Base-by-base conservation (phyloP, 2,888 invertebrate species). In the Colostygia pectinataria region DNA sequence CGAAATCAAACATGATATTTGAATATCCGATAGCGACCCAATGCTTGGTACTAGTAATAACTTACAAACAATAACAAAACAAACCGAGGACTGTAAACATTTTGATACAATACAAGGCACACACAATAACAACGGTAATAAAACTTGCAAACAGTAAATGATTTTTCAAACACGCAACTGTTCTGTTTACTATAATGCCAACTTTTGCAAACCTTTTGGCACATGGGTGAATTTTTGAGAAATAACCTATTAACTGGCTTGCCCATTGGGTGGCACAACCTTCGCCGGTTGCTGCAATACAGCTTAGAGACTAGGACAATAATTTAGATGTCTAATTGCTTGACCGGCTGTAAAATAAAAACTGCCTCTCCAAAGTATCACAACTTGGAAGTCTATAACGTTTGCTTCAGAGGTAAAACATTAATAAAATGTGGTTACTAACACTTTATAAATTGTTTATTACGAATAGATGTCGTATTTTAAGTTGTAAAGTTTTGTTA, bases 21-120 rank as follows among this genome's bases (percentile, higher is more conserved):
- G 10, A 29, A 43, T 25, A 20, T 20, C 4, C 3, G 6, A 20
- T 23, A 9, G 12, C 25, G 10, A 36, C 37, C 32, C 44, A 31
- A 13, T 15, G 20, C 14, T n/a, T n/a, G n/a, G n/a, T 15, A 18
- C 44, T 8, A 15, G 28, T 49, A 57, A 61, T 61, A 45, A 45
- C 44, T 34, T 37, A 55, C n/a, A n/a, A n/a, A n/a, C n/a, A n/a
- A n/a, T 63, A 63, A 68, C 63, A 64, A 68, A 54, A 39, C 54
- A 39, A 53, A 41, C 52, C 52, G 59, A 58, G 53, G 48, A 56
- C 47, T 57, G 63, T 64, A 65, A 67, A 61, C 55, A 57, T 55
- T 61, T 60, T 56, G 49, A 53, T 57, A 25, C 13, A 28, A 27
- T n/a, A n/a, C n/a, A n/a, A n/a, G n/a, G n/a, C n/a, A n/a, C n/a